phyloP scores from a whole-genome alignment of 2,113 vertebrate genomes.

The Oryzias melastigma region DNA sequence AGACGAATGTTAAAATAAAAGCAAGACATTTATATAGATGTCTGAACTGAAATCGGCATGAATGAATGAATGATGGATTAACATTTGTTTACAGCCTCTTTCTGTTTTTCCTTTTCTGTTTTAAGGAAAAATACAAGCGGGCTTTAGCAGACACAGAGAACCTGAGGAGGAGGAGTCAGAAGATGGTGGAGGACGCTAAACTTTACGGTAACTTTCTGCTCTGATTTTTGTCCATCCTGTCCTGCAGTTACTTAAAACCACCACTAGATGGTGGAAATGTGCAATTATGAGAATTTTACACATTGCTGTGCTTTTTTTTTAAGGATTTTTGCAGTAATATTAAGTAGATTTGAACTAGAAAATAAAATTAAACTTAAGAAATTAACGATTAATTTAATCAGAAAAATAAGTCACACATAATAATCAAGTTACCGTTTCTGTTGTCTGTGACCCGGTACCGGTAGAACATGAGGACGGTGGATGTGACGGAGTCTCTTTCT shows the following conservation, averaged over 20 bases:
- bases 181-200: conserved; percentile 92
- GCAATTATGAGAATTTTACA: no score
- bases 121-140: conserved; percentile 94
- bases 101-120: background rate
- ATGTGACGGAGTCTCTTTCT: background rate
- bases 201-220: conserved; percentile 81
- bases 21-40: no score
- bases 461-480: background rate
- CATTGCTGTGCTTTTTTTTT: no score
- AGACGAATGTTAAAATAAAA: no score
- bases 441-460: no score
- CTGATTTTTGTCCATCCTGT: background rate
- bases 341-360: background rate
- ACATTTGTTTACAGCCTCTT: background rate
- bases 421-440: no score
- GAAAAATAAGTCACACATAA: no score
- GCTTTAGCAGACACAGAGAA: conserved; percentile 95
- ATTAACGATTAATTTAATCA: no score
- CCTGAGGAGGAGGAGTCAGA: conserved; percentile 88
- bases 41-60: no score
- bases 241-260: background rate
- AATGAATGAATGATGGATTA: background rate
- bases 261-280: conserved; percentile 19
- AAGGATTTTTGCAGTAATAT: background rate
- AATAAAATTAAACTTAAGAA: no score